Conservation (phyloP, 1,140 invertebrate genomes). For the Drosophila sproati region DNA sequence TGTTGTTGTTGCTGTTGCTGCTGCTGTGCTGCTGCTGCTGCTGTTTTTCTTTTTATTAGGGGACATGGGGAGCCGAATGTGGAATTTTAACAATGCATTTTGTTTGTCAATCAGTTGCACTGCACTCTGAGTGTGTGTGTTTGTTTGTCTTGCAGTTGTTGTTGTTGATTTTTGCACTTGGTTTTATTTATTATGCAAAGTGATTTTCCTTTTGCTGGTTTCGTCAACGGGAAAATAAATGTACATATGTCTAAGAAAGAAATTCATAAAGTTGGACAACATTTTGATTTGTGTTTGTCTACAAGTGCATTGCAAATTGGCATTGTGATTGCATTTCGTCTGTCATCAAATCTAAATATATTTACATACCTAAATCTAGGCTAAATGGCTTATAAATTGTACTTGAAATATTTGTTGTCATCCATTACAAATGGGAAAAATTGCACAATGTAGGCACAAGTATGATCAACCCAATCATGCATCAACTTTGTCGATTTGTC, state of each 20-base stretch:
- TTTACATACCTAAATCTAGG: too few relatives aligned
- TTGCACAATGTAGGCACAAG: too few relatives aligned
- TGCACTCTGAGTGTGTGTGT: conserved; percentile 26
- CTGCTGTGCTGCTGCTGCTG: background rate
- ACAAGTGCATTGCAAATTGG: conserved; percentile 31
- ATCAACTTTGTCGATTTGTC: too few relatives aligned
- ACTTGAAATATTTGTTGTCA: too few relatives aligned
- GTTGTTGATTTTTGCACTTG: conserved; percentile 71
- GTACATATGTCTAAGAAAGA: background rate
- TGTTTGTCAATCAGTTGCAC: conserved; percentile 62
- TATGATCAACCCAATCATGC: too few relatives aligned
- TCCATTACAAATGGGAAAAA: too few relatives aligned
- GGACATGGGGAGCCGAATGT: conserved; percentile 16
- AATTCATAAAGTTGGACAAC: conserved; percentile 13
- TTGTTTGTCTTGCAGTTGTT: conserved; percentile 28
- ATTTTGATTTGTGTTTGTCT: conserved; percentile 62
- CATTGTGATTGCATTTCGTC: conserved; percentile 8
- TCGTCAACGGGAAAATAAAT: conserved; percentile 18
- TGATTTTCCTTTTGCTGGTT: conserved; percentile 62
- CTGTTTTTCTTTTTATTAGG: conserved; percentile 1
- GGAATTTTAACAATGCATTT: conserved; percentile 73
- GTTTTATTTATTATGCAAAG: conserved; percentile 74
- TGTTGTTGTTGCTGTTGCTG: too few relatives aligned
- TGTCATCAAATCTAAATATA: too few relatives aligned
- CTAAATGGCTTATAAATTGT: too few relatives aligned